Evolutionary conservation across 2,888 invertebrate species (phyloP), one percentile per base, ranked within the genome.

Genomic region (Latrodectus hesperus): DNA sequence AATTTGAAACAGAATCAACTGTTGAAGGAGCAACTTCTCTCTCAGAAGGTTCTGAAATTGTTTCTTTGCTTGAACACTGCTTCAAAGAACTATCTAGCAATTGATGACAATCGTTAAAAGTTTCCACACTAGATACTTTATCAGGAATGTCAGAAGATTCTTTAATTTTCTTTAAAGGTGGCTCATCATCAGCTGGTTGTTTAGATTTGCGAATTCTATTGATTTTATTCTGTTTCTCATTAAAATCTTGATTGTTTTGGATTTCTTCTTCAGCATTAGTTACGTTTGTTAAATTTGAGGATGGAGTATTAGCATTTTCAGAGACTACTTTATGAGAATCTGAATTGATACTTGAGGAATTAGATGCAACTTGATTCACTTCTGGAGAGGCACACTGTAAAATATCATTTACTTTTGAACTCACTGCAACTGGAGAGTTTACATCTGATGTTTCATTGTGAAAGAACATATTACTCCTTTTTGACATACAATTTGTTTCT

Each of bases 81-180:
- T 87, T 12, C 53, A 55, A n/a, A 70, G 85, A 17, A 52, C 22
- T 17, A 16, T 64, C 55, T 70, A 9, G 51, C 67, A 51, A 38
- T 68, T 81, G 86, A 16, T 70, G 22, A 51, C 38, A 22, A 60
- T 64, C 52, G 26, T 51, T 22, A 52, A 80, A 86, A 38, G 38
- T 64, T 17, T 86, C 80, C 22, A 38, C 38, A 49, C 49, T 52
- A 11, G 65, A 17, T 65, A 71, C 75, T 65, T 86, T 86, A 10
- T 71, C 67, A 49, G 81, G 26, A 22, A 14, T 16, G 55, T 55
- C 64, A 11, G 73, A 72, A 8, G 16, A 64, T 38, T 88, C 87
- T 82, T 88, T 88, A 11, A 79, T n/a, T 83, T 78, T 88, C 2
- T 88, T 88, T 49, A 49, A 68, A 0, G 83, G 87, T 38, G 87